phyloP scores from a whole-genome alignment of 2,797 vertebrate species.

The Sebastes aleutianus region DNA sequence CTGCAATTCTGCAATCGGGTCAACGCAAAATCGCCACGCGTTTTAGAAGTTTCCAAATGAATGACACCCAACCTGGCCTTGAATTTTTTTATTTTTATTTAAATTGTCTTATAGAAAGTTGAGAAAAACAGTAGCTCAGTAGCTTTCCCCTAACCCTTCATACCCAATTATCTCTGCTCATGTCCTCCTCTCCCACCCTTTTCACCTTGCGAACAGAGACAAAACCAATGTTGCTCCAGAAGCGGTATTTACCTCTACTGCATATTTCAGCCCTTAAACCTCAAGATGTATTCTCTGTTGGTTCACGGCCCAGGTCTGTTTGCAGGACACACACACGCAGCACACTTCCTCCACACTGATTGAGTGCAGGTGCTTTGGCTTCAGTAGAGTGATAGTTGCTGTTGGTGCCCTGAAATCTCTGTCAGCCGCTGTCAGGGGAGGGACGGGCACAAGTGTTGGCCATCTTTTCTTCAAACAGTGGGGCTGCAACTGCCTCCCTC shows the following conservation, averaged over 20 bases:
- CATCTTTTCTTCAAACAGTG: slow-evolving; percentile 60
- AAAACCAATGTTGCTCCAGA: slow-evolving; percentile 55
- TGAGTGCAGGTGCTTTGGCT: slow-evolving; percentile 63
- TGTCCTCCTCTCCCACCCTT: not conserved
- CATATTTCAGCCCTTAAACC: slow-evolving; percentile 55
- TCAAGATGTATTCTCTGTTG: slow-evolving; percentile 44
- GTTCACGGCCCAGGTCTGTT: slow-evolving; percentile 31
- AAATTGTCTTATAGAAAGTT: slow-evolving; percentile 13
- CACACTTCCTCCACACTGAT: slow-evolving; percentile 50
- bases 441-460: slow-evolving; percentile 36
- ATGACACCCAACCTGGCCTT: not conserved
- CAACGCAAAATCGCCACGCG: not conserved
- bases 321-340: slow-evolving; percentile 8
- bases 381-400: slow-evolving; percentile 48
- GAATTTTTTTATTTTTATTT: not conserved
- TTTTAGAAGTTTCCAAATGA: not conserved
- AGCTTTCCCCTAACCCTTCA: slow-evolving; percentile 11
- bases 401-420: slow-evolving; percentile 50
- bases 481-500: slow-evolving; percentile 28
- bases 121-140: slow-evolving; percentile 4
- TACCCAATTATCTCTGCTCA: slow-evolving; percentile 34
- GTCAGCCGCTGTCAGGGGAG: slow-evolving; percentile 52
- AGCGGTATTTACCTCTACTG: slow-evolving; percentile 32
- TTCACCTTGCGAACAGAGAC: slow-evolving; percentile 32
- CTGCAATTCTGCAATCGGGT: not conserved